Base-by-base conservation (phyloP, 2,888 invertebrate species). In the Cosmia pyralina region DNA sequence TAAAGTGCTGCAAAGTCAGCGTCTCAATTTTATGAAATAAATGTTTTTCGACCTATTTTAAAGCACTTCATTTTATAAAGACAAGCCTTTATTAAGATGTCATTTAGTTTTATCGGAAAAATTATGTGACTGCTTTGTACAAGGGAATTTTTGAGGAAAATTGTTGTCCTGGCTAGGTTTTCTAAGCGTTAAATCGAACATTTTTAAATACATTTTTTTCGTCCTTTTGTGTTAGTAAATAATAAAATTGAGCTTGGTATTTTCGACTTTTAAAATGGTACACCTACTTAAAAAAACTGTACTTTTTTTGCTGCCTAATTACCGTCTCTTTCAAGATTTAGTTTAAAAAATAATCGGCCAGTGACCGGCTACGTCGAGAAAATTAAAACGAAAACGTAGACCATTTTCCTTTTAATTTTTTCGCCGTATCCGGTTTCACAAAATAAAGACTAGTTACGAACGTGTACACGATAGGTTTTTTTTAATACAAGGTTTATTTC, bases 1-100 rank as follows among this genome's bases (percentile, higher is more conserved):
- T 89, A 88, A 86, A 87, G 87, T 87, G 88, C 86, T 86, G 60
- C 46, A 82, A 87, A 83, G 85, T 83, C 85, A 87, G 87, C 84
- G 83, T 88, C 87, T 88, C 87, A 85, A 89, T 90, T 91, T 92
- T 91, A 89, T 88, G 77, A 91, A 90, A 91, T 90, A 91, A 87
- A 85, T 86, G 79, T 85, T 82, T 53, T 58, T 46, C 76, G 63
- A 73, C 66, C 69, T 72, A 69, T 75, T 85, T 81, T 72, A 83
- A 73, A 71, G 64, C 72, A 52, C 79, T 72, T 58, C 70, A 83
- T 88, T 85, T 86, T 85, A 72, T 77, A 72, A 75, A 82, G 77
- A 81, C 77, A 84, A 75, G 83, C 57, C 74, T 87, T 88, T 87
- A 81, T 87, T 84, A 85, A 75, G 75, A 78, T 77, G 74, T 67